Evolutionary conservation across 1,140 invertebrate genomes (phyloP), one percentile per base, ranked within the genome.

Genomic region (Melipona quadrifasciata): DNA sequence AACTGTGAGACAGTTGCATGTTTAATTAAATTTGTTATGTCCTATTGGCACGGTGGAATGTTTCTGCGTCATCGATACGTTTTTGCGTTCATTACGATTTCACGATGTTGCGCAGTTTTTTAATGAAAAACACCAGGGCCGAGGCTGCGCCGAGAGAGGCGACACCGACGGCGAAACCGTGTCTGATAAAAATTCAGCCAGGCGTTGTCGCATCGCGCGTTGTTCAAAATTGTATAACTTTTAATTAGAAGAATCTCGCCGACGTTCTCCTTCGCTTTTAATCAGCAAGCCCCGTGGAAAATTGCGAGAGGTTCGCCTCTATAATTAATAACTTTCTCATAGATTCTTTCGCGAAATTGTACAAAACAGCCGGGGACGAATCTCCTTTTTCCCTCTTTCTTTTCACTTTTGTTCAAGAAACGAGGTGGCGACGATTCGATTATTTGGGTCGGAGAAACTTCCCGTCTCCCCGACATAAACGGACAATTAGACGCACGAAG

Each of bases 241-340:
- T 77, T 77, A 77, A 77, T 77, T 65, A 39, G 58, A 77, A 65
- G 75, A 77, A 65, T 47, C 58, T 51, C 75, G 39, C 39, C 39
- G 17, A 10, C 24, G 24, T 27, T 51, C 24, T 47, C 39, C 57
- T 19, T 61, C 55, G 67, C 78, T 55, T 53, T 65, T 58, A 57
- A 61, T 19, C 12, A 8, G 16, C 17, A 58, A 47, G 57, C 47
- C 58, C 67, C 24, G 55, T 58, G 67, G 53, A 80, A 58, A 71
- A 80, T 71, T 51, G 55, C 11, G 55, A 47, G n/a, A 72, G 17
- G 55, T 61, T 34, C 27, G 10, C 53, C 4, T n/a, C 16, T 51
- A 47, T 77, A 77, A 77, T 77, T 77, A 51, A 77, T 77, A 77
- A 65, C 58, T 76, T 76, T 61, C 61, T 65, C 47, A 19, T 1